A percentile compares a stretch with the other conserved stretches of the same genome.
Conservation (phyloP, 2,888 invertebrate genomes). For the Synanthedon andrenaeformis region DNA sequence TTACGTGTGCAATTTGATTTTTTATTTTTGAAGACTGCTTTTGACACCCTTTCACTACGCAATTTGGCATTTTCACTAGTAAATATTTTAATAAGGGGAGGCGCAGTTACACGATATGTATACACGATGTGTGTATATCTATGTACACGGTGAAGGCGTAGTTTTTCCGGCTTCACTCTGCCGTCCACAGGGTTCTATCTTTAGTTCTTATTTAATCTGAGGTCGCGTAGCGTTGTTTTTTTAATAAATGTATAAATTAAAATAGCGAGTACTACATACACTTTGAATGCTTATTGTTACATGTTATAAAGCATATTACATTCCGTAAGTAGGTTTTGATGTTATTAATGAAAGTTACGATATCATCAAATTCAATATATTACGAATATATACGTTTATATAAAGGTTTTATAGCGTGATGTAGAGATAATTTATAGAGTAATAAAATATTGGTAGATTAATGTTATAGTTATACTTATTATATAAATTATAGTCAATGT, state of each 20-base stretch:
- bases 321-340: constrained; percentile 37
- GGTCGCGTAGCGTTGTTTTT: background rate
- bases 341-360: constrained; percentile 25
- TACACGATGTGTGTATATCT: no score
- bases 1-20: no score
- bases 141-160: no score
- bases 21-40: no score
- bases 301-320: constrained; percentile 42
- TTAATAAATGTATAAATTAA: background rate
- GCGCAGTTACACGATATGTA: no score
- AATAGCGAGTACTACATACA: background rate
- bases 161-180: no score
- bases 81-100: no score
- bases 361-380: constrained; percentile 22
- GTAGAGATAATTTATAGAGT: constrained; percentile 29
- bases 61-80: no score
- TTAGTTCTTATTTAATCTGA: no score
- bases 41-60: no score
- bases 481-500: constrained; percentile 25
- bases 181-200: no score
- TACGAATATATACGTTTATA: constrained; percentile 56
- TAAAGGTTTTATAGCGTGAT: constrained; percentile 51
- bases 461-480: constrained; percentile 33
- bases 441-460: constrained; percentile 28
- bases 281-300: constrained; percentile 39